These are phyloP conservation scores for Luperina nickerlii DNA, from an alignment of 2,888 invertebrate species.

Conservation along the genomic window DNA sequence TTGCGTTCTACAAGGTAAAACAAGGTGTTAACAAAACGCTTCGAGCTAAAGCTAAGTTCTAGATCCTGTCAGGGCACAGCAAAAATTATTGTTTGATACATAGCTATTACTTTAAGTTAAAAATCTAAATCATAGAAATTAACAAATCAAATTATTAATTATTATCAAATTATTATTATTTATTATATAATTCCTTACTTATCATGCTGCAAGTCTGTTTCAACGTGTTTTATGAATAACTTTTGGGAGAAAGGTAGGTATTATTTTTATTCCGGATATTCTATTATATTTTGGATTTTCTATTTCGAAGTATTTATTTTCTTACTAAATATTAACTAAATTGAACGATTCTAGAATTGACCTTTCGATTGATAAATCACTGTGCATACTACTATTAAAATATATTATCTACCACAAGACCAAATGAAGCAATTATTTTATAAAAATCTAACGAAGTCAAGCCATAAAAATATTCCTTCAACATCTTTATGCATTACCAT, in stretches of 20 bases:
- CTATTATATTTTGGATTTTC: too few relatives aligned
- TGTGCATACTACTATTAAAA: neutral
- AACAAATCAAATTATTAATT: too few relatives aligned
- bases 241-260: neutral
- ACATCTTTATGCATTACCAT: conserved; percentile 39
- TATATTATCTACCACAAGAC: neutral
- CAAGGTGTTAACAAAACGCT: too few relatives aligned
- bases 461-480: conserved; percentile 32
- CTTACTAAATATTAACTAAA: too few relatives aligned
- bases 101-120: too few relatives aligned
- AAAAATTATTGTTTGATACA: too few relatives aligned
- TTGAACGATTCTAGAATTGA: neutral
- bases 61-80: too few relatives aligned
- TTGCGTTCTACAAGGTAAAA: too few relatives aligned
- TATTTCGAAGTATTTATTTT: neutral
- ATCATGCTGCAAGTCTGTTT: neutral
- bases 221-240: neutral
- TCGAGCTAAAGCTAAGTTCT: too few relatives aligned
- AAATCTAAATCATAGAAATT: too few relatives aligned
- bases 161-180: too few relatives aligned
- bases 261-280: neutral
- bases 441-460: neutral
- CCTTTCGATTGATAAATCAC: neutral
- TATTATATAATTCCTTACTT: too few relatives aligned
- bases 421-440: neutral